A percentile compares a stretch with the other conserved stretches of the same genome.
Conservation (phyloP, 1,140 invertebrate species). For the Oryctes rhinoceros region DNA sequence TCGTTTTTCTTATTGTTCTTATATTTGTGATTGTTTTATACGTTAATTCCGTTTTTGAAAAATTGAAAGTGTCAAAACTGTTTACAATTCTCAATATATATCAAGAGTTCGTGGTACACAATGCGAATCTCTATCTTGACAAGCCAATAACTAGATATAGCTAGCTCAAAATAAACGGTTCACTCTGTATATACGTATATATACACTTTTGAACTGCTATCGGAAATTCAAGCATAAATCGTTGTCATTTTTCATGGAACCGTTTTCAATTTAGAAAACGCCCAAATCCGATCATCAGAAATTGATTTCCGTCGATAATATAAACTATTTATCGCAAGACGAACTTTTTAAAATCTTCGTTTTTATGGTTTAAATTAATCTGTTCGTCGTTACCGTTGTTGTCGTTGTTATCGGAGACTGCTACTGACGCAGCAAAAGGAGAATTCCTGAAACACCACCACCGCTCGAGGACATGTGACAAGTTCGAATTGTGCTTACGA, state of each 20-base stretch:
- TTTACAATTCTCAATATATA: too few relatives aligned
- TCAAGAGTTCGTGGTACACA: too few relatives aligned
- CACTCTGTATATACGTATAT: too few relatives aligned
- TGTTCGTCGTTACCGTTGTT: neutral
- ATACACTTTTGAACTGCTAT: too few relatives aligned
- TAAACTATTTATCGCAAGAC: constrained; percentile 8
- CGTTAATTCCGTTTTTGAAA: too few relatives aligned
- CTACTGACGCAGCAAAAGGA: neutral
- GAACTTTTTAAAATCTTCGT: constrained; percentile 1
- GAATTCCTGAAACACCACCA: neutral
- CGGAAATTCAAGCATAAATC: neutral
- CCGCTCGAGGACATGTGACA: neutral
- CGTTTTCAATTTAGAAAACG: constrained; percentile 18
- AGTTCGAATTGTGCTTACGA: neutral
- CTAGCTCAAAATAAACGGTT: too few relatives aligned
- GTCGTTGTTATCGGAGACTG: neutral
- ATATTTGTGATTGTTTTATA: too few relatives aligned
- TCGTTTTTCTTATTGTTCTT: too few relatives aligned
- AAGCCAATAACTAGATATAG: too few relatives aligned
- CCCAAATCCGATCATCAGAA: neutral
- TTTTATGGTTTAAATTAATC: constrained; percentile 19
- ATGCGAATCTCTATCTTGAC: too few relatives aligned
- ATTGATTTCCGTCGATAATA: constrained; percentile 6
- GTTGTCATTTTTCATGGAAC: constrained; percentile 4
- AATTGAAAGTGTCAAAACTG: too few relatives aligned